Percentiles rank a stretch among this genome's conserved stretches.
These are phyloP conservation scores for Anguilla megastoma DNA, from an alignment of 2,797 vertebrate species.

Conservation along the genomic window DNA sequence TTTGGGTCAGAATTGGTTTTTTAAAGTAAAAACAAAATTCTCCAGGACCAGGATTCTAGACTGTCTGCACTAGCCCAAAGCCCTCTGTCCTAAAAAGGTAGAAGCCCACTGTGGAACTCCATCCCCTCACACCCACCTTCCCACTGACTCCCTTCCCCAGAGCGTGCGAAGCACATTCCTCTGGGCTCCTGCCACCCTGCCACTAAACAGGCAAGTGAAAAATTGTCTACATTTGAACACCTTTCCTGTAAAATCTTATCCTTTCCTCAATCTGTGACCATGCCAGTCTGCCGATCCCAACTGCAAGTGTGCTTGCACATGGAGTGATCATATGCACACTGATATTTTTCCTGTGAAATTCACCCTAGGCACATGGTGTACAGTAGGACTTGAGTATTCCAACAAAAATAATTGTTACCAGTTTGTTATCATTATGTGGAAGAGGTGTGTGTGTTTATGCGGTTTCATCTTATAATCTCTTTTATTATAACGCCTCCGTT, in stretches of 20 bases:
- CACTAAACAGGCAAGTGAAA: neutral
- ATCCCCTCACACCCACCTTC: neutral
- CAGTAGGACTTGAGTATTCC: neutral
- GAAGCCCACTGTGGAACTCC: neutral
- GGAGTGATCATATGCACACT: no score
- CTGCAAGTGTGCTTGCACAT: neutral
- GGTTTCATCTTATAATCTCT: neutral
- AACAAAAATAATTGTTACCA: neutral
- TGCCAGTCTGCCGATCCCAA: neutral
- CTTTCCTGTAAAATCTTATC: neutral
- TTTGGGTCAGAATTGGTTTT: no score
- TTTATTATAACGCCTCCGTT: neutral
- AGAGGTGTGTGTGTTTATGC: neutral
- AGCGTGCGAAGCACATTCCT: neutral
- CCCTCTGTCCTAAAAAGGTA: neutral
- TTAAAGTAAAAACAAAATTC: no score
- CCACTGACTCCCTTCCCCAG: neutral
- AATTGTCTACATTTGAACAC: neutral
- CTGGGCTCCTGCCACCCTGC: neutral
- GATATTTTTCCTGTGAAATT: neutral
- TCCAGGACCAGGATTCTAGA: no score
- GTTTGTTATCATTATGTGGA: neutral
- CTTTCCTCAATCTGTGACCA: neutral
- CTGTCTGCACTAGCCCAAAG: neutral
- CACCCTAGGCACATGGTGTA: conserved; percentile 1